Evolutionary conservation across 2,797 vertebrate species (phyloP).

Genomic region (Gallinago nigripennis): DNA sequence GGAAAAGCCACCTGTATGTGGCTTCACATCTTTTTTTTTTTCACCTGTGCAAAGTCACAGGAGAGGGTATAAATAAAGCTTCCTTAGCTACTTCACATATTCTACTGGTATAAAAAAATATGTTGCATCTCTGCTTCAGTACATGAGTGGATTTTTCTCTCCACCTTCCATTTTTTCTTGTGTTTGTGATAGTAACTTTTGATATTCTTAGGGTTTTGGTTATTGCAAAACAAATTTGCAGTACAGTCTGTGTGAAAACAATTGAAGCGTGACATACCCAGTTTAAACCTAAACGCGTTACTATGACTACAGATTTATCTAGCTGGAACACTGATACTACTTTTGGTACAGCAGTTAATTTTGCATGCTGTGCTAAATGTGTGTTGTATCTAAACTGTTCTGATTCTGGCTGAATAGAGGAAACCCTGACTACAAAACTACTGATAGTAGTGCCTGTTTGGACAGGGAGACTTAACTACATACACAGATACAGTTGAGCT

Average conservation of each 20-base stretch:
- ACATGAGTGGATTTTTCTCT: background rate
- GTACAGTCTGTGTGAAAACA: background rate
- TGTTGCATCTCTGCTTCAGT: background rate
- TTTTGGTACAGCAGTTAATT: background rate
- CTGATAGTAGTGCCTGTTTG: background rate
- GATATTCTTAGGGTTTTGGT: background rate
- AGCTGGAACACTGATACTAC: background rate
- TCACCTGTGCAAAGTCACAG: background rate
- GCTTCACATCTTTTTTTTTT: background rate
- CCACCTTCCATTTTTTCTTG: background rate
- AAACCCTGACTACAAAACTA: background rate
- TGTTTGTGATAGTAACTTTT: background rate
- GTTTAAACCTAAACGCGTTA: background rate
- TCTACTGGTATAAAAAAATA: background rate
- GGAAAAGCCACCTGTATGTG: background rate
- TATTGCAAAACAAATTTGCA: background rate
- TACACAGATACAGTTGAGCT: background rate
- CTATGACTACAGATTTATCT: background rate
- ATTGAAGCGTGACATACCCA: background rate
- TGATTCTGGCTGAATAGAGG: background rate
- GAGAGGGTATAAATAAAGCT: background rate
- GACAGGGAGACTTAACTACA: background rate
- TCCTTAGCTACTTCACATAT: background rate
- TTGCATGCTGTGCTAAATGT: background rate
- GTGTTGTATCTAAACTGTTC: background rate